These are phyloP conservation scores for Alauda arvensis DNA, from an alignment of 2,797 vertebrate genomes.

Conservation along the genomic window DNA sequence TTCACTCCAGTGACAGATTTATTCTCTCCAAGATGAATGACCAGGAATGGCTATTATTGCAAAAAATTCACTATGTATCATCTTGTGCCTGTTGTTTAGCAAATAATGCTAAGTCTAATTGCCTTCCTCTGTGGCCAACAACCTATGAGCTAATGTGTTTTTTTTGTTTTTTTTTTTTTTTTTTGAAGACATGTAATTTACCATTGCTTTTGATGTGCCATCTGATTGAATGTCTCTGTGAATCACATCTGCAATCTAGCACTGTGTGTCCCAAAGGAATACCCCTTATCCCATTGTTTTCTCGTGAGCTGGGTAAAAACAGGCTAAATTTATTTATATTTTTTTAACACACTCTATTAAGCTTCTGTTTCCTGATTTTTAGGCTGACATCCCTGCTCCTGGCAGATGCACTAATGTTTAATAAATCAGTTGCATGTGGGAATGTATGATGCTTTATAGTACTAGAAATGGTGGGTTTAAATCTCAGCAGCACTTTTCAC, in stretches of 20 bases:
- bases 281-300: neutral
- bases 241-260: slow-evolving; percentile 38
- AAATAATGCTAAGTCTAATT: slow-evolving; percentile 54
- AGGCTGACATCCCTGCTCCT: neutral
- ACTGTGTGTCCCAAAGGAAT: neutral
- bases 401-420: neutral
- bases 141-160: slow-evolving; percentile 10
- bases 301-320: neutral
- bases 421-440: neutral
- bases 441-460: neutral
- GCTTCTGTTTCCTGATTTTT: neutral
- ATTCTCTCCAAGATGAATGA: slow-evolving; percentile 56
- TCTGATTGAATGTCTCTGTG: slow-evolving; percentile 44
- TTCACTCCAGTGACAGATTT: slow-evolving; percentile 65
- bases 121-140: neutral
- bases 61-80: slow-evolving; percentile 48
- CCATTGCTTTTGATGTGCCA: slow-evolving; percentile 39
- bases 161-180: neutral
- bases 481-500: neutral
- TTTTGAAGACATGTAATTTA: slow-evolving; percentile 30
- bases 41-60: slow-evolving; percentile 45
- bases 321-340: neutral
- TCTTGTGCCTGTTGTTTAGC: slow-evolving; percentile 51
- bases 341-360: neutral
- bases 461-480: neutral